Percentiles rank a stretch among this genome's conserved stretches.
Conservation (phyloP, 2,797 vertebrate species). For the Petrocephalus schoutedeni region DNA sequence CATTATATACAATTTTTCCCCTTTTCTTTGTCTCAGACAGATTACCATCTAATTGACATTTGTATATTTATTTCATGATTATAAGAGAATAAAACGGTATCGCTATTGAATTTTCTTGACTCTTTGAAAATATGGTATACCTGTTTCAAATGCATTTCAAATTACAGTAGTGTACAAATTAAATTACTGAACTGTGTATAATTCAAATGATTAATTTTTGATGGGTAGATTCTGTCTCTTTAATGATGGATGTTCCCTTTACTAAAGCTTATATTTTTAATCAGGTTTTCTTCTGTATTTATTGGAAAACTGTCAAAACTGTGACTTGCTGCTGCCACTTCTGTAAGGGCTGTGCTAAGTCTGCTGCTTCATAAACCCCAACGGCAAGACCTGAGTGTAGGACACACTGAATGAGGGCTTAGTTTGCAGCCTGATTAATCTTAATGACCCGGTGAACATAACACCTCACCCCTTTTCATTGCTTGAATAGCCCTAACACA, state of each 20-base stretch:
- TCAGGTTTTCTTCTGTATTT: not conserved
- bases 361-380: not conserved
- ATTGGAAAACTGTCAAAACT: not conserved
- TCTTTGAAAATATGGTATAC: too few relatives aligned
- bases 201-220: not conserved
- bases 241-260: not conserved
- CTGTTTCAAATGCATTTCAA: too few relatives aligned
- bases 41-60: too few relatives aligned
- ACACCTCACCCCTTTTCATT: not conserved
- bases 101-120: too few relatives aligned
- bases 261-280: not conserved
- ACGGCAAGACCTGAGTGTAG: not conserved
- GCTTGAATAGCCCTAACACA: not conserved
- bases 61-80: too few relatives aligned
- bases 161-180: too few relatives aligned
- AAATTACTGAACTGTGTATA: too few relatives aligned
- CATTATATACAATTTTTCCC: too few relatives aligned
- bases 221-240: not conserved
- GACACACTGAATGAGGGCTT: not conserved
- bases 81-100: too few relatives aligned
- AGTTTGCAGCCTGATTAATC: slow-evolving; percentile 10
- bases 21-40: too few relatives aligned
- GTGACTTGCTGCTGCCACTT: not conserved
- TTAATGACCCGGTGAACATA: not conserved
- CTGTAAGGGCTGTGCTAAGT: not conserved